Percentiles rank a stretch among this genome's conserved stretches.
Evolutionary conservation across 2,113 vertebrate species (phyloP).

Genomic region (Paracanthobrama guichenoti): DNA sequence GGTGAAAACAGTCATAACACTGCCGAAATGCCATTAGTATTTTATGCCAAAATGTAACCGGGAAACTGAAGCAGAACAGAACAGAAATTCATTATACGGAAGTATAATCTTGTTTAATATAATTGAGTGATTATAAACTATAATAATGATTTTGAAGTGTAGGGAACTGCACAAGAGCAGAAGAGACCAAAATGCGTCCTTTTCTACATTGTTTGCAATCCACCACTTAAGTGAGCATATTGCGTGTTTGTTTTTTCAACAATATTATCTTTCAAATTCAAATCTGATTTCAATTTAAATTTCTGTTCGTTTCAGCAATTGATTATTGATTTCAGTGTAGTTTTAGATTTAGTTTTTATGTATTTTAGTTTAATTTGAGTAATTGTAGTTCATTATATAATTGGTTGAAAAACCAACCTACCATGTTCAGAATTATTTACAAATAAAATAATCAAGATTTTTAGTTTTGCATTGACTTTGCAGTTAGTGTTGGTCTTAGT

Average conservation of each 20-base stretch:
- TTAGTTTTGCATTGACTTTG: background rate
- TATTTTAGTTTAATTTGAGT: background rate
- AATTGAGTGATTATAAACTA: background rate
- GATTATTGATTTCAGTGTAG: too few species aligned
- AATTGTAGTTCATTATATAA: too few species aligned
- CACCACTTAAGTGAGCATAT: background rate
- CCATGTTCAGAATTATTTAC: too few species aligned
- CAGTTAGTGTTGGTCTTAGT: background rate
- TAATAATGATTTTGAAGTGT: background rate
- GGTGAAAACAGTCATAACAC: conserved; percentile 14
- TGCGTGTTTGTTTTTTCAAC: too few species aligned
- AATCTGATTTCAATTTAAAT: background rate
- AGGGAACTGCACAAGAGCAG: background rate
- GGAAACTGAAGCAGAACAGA: conserved; percentile 2
- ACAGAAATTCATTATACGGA: background rate
- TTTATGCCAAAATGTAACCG: conserved; percentile 9
- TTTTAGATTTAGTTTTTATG: too few species aligned
- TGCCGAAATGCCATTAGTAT: conserved; percentile 4
- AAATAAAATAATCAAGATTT: too few species aligned
- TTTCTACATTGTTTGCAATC: background rate
- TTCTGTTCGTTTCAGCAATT: too few species aligned
- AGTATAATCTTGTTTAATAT: background rate
- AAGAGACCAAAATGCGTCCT: background rate
- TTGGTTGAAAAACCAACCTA: too few species aligned
- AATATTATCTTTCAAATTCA: background rate